Conservation (phyloP, 1,140 invertebrate species). For the Heliconius hewitsoni region DNA sequence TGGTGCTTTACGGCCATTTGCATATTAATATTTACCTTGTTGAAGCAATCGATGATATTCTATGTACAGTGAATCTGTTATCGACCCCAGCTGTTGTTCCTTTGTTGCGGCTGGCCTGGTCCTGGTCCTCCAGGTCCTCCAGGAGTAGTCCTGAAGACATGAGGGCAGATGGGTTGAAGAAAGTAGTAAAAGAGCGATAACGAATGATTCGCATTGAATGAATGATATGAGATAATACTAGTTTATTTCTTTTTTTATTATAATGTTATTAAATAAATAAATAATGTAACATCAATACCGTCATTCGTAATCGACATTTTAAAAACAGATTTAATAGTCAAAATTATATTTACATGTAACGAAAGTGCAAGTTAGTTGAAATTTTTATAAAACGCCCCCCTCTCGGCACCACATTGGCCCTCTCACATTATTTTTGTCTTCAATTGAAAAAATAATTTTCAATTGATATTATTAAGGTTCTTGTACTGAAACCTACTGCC, state of each 20-base stretch:
- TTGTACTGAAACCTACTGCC: conserved; percentile 76
- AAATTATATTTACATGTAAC: conserved; percentile 22
- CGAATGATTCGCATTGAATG: conserved; percentile 12
- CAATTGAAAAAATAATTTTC: conserved; percentile 59
- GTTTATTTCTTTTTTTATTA: background rate
- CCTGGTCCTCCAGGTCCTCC: background rate
- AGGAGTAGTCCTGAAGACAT: background rate
- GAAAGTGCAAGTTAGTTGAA: conserved; percentile 38
- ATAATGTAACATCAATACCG: conserved; percentile 11
- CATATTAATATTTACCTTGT: conserved; percentile 65
- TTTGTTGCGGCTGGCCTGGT: conserved; percentile 37
- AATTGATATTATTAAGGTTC: conserved; percentile 72
- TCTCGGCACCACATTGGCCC: conserved; percentile 13
- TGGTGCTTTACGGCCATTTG: conserved; percentile 73
- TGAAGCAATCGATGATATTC: conserved; percentile 45
- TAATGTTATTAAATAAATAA: background rate
- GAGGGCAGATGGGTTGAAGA: background rate
- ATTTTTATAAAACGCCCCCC: conserved; percentile 23
- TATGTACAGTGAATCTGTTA: conserved; percentile 10
- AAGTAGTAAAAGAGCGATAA: conserved; percentile 5
- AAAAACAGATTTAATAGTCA: conserved; percentile 24
- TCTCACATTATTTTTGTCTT: conserved; percentile 42
- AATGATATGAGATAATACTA: background rate
- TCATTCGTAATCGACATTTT: conserved; percentile 19
- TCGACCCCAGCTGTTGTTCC: conserved; percentile 42